A percentile compares a stretch with the other conserved stretches of the same genome.
These are phyloP conservation scores for Heliconius charithonia DNA, from an alignment of 2,888 invertebrate genomes.

Conservation along the genomic window DNA sequence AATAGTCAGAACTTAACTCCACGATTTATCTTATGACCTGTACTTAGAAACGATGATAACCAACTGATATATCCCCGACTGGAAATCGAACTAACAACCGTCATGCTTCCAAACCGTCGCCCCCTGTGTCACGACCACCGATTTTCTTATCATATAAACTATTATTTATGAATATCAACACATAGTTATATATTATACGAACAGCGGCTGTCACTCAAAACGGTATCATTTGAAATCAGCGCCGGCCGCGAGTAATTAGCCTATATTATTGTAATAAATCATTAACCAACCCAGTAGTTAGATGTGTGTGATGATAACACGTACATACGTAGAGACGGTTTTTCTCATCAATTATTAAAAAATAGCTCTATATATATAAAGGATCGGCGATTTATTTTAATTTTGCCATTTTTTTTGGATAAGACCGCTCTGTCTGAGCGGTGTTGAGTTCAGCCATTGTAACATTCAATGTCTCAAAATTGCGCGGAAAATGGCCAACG, in stretches of 20 bases:
- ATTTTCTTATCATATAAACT: not conserved
- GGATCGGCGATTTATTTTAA: not conserved
- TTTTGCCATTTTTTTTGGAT: too few species aligned
- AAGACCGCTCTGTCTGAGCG: too few species aligned
- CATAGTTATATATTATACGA: not conserved
- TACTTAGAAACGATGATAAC: too few species aligned
- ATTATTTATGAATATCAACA: not conserved
- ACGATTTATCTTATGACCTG: too few species aligned
- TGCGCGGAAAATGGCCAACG: too few species aligned
- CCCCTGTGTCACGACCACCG: not conserved
- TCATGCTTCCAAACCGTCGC: not conserved
- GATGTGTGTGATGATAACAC: conserved; percentile 18
- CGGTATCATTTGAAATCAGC: conserved; percentile 21
- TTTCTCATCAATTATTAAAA: conserved; percentile 6
- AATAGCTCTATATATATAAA: too few species aligned
- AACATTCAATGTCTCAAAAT: too few species aligned
- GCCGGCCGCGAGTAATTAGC: conserved; percentile 19
- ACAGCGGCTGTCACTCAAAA: conserved; percentile 1
- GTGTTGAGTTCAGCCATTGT: too few species aligned
- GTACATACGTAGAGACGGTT: not conserved
- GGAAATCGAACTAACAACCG: not conserved
- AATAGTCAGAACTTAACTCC: too few species aligned
- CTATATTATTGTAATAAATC: conserved; percentile 31
- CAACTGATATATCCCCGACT: too few species aligned
- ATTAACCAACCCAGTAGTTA: conserved; percentile 2